Evolutionary conservation across 2,113 vertebrate species (phyloP), one percentile per base, ranked within the genome.

Genomic region (Nymphicus hollandicus): DNA sequence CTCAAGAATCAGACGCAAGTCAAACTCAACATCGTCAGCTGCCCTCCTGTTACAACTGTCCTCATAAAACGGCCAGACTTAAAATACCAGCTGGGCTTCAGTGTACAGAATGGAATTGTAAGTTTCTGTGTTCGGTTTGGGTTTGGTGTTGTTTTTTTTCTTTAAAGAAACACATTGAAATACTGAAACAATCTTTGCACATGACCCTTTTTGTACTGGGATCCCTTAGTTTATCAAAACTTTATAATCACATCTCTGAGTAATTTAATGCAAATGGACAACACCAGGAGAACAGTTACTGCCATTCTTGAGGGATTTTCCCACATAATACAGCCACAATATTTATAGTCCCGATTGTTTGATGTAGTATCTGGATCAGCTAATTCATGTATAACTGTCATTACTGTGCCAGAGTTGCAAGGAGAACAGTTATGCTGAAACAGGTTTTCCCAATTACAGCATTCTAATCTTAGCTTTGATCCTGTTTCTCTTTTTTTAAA

Each of bases 61-160:
- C 99, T 99, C 91, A 99, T 99, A 91, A 99, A 99, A 97, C 98
- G 99, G 78, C 99, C 99, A 1, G 99, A 99, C 93, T 98, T 99
- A 65, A 99, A 99, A 97, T 99, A 99, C 95, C 99, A 99, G 98
- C 97, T 99, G 96, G 99, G 99, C 82, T 99, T 99, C 98, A 99
- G 99, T 7, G 99, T 99, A 80, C 99, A 99, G 98, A 99, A 99
- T 2, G 99, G 99, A 97, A 99, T 99, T 12, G 99, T 99, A 96
- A 99, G 99, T 98, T 63, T 66, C 37, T 78, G 18, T 47, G 27
- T 55, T 74, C 16, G 19, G 4, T 68, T 72, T 56, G 11, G 2
- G 31, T 35, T 25, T 1, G 5, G 39, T n/a, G n/a, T 19, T n/a
- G n/a, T 37, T 41, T 33, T 44, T 24, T n/a, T 13, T 43, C 20